These are phyloP conservation scores for Tachystola acroxantha DNA, from an alignment of 2,888 invertebrate genomes.

Conservation along the genomic window DNA sequence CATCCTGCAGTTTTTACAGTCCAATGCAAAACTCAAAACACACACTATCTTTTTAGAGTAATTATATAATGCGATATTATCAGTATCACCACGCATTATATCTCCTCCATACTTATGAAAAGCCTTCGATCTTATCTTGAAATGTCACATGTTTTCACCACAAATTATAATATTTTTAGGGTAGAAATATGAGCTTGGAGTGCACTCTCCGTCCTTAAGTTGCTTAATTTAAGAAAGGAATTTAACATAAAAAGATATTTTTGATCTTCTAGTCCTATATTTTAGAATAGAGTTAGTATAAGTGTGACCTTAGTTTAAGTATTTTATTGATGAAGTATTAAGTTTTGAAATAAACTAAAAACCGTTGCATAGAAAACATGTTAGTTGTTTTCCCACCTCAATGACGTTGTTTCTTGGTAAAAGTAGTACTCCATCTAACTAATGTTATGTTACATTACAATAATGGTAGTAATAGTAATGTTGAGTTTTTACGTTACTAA, in stretches of 20 bases:
- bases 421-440: neutral
- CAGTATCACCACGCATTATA: no score
- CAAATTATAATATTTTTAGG: constrained; percentile 8
- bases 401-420: constrained; percentile 2
- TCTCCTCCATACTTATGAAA: no score
- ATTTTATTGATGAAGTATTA: constrained; percentile 26
- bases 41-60: no score
- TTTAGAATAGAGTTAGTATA: constrained; percentile 30
- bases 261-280: constrained; percentile 64
- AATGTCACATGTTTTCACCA: constrained; percentile 1
- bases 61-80: no score
- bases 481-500: constrained; percentile 11
- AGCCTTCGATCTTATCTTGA: no score
- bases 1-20: no score
- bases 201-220: constrained; percentile 47
- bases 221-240: constrained; percentile 30
- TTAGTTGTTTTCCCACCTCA: neutral
- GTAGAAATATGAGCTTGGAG: constrained; percentile 45
- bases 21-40: no score
- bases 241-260: constrained; percentile 24
- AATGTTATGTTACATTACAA: constrained; percentile 1
- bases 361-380: constrained; percentile 14
- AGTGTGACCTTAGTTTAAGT: constrained; percentile 27
- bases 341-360: constrained; percentile 22
- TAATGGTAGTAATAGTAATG: constrained; percentile 1